Base-by-base conservation (phyloP, 2,888 invertebrate genomes). In the Margaritifera margaritifera region DNA sequence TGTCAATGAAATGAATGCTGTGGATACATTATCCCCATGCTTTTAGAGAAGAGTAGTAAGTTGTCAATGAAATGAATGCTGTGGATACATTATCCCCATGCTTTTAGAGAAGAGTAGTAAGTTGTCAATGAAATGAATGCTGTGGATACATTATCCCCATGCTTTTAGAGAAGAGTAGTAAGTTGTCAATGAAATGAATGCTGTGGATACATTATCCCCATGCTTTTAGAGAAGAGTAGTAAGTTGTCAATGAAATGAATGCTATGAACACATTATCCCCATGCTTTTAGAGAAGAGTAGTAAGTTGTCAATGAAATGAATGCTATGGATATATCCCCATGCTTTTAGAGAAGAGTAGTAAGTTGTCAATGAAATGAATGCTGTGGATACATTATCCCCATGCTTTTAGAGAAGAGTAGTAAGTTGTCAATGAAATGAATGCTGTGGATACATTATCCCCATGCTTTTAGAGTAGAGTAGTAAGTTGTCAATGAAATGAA, bases 241-340 rank as follows among this genome's bases (percentile, higher is more conserved):
- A 70, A 75, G 79, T 74, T 42, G 25, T 15, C n/a, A 11, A 11
- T 42, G 42, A 42, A 42, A n/a, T n/a, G n/a, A n/a, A n/a, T 42
- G 31, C 6, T 31, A 8, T 8, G 42, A 42, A 11, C 42, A 42
- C n/a, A n/a, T n/a, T 11, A 42, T 42, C 42, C 42, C 42, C 11
- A 42, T 42, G 11, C 11, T 42, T 31, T 31, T 8, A 31, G 31
- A 31, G 31, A 31, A 31, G 6, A 31, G 31, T 31, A 31, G 84
- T 84, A 70, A 75, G 79, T 74, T 42, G 25, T 15, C n/a, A 11
- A 11, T 42, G 42, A 42, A 42, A n/a, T n/a, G n/a, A n/a, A n/a
- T 42, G 31, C 6, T 31, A 8, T 8, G 42, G 11, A 11, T 11
- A 42, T 11, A 42, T 42, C 42, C 42, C 42, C 11, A 42, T 42